Conservation (phyloP, 2,888 invertebrate genomes). For the Sinotaia quadrata region DNA sequence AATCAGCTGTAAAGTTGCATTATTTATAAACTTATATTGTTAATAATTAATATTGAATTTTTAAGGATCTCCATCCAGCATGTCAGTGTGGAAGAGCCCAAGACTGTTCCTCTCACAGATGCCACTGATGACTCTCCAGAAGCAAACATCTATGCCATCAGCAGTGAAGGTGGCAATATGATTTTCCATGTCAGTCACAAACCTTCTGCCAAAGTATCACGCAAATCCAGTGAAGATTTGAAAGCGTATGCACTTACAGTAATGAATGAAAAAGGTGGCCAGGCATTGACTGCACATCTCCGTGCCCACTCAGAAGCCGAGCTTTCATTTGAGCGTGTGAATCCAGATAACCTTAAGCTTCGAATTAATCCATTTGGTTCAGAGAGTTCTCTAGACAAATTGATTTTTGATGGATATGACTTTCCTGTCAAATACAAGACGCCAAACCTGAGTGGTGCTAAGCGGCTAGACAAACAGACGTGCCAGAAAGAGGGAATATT, state of each 20-base stretch:
- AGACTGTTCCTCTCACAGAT: conserved; percentile 60
- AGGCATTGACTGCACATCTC: conserved; percentile 52
- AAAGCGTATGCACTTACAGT: conserved; percentile 76
- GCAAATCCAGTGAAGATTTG: conserved; percentile 68
- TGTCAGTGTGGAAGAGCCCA: conserved; percentile 72
- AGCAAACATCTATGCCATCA: conserved; percentile 84
- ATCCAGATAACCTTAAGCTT: conserved; percentile 77
- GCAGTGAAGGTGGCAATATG: conserved; percentile 86
- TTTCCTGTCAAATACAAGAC: conserved; percentile 48
- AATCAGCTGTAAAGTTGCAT: too few species aligned
- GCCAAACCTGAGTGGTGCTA: conserved; percentile 53
- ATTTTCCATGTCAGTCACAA: conserved; percentile 73
- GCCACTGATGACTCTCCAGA: conserved; percentile 63
- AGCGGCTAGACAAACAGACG: conserved; percentile 63
- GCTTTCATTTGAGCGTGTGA: conserved; percentile 74
- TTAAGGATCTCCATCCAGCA: conserved; percentile 74
- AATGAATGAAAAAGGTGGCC: conserved; percentile 67
- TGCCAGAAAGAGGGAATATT: conserved; percentile 69
- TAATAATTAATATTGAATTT: too few species aligned
- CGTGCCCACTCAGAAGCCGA: conserved; percentile 72
- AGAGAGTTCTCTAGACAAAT: conserved; percentile 62
- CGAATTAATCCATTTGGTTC: conserved; percentile 80
- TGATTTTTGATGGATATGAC: conserved; percentile 65
- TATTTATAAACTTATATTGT: too few species aligned
- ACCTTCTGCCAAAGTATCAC: conserved; percentile 21